Evolutionary conservation across 2,888 invertebrate genomes (phyloP).

Genomic region (Hermodice carunculata): DNA sequence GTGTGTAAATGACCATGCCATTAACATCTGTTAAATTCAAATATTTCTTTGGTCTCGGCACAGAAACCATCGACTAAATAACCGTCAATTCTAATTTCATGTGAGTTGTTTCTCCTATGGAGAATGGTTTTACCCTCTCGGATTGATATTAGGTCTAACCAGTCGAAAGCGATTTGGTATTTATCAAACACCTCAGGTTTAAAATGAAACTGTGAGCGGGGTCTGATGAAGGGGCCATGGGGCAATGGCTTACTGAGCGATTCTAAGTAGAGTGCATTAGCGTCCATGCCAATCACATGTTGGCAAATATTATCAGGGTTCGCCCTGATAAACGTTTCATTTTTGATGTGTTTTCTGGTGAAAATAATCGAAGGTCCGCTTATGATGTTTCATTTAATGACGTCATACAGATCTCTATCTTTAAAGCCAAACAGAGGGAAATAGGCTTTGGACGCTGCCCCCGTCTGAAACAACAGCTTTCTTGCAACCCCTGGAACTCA

Average conservation of each 20-base stretch:
- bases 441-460: too few relatives aligned
- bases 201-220: background rate
- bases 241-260: background rate
- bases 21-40: background rate
- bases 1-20: background rate
- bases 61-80: background rate
- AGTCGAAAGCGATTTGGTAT: background rate
- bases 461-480: background rate
- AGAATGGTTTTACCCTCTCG: background rate
- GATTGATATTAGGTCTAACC: background rate
- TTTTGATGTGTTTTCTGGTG: background rate
- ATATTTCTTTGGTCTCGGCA: background rate
- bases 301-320: background rate
- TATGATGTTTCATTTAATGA: too few relatives aligned
- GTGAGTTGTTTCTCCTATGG: background rate
- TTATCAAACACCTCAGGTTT: background rate
- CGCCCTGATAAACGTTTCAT: background rate
- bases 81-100: background rate
- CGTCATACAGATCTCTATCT: slow-evolving; percentile 1
- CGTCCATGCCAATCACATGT: background rate
- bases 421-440: background rate
- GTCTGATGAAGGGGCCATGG: background rate
- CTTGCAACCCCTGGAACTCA: slow-evolving; percentile 3
- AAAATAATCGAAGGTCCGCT: slow-evolving; percentile 3
- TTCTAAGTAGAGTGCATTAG: background rate